Base-by-base conservation (phyloP, 2,888 invertebrate species). In the Daptonema setosum region DNA sequence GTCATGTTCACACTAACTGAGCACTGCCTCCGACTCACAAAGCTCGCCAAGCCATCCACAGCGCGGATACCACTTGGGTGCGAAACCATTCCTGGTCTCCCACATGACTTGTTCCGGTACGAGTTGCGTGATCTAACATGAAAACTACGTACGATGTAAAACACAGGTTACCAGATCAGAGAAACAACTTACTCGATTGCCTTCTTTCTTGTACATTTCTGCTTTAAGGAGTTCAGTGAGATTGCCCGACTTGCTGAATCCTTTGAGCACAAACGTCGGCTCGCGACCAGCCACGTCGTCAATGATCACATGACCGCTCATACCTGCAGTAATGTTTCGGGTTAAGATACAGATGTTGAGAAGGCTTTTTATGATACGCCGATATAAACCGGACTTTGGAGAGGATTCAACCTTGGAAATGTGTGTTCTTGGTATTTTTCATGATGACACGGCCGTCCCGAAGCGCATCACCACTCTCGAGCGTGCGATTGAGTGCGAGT, bases 401-500 rank as follows among this genome's bases (percentile, higher is more conserved):
- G n/a, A 41, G 41, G 20, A 41, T 17, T 51, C n/a, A 25, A 45
- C 54, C 54, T 43, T 45, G n/a, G 22, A 54, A 54, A 20, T 35
- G 43, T 3, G 22, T 28, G 3, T 28, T n/a, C 24, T 54, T 54
- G 3, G 28, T 5, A 28, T 54, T 54, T 26, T 43, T 28, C n/a
- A 29, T 26, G 5, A 54, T 20, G 8, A 17, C 20, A 3, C 47
- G 25, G 28, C 54, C 54, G 29, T 47, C 47, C 2, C 22, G 8
- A 20, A 35, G 35, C 14, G 26, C 24, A 2, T 20, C 8, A 17
- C 54, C 54, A 2, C 20, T 11, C 20, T 2, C 47, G 45, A 62
- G 43, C 25, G 62, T 62, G 53, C 54, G 58, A 43, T 59, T 60
- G 55, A 63, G 59, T 5, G 62, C 58, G 28, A 58, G n/a, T 11